These are phyloP conservation scores for Agapetus fuscipes DNA, from an alignment of 2,888 invertebrate genomes.

Conservation along the genomic window DNA sequence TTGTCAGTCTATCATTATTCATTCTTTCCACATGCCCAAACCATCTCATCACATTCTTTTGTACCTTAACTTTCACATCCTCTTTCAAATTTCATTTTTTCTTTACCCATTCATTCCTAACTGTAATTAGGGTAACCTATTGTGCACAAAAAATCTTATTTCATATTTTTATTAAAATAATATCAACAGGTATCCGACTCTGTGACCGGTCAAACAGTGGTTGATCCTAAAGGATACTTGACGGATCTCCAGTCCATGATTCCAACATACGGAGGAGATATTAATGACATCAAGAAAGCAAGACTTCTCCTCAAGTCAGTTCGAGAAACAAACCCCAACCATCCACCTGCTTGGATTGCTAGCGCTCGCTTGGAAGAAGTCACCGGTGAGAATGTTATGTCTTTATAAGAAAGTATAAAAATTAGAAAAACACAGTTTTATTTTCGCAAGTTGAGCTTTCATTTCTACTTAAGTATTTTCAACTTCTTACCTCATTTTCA, in stretches of 20 bases:
- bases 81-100: no score
- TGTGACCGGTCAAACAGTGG: constrained; percentile 97
- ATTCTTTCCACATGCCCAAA: no score
- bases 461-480: no score
- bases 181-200: constrained; percentile 92
- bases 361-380: constrained; percentile 97
- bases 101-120: no score
- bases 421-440: no score
- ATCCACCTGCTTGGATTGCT: constrained; percentile 99
- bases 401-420: no score
- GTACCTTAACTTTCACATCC: neutral
- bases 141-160: neutral
- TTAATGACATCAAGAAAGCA: constrained; percentile 97
- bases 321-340: constrained; percentile 95
- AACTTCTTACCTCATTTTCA: no score
- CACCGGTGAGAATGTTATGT: constrained; percentile 73
- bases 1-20: no score
- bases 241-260: constrained; percentile 99
- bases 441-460: no score
- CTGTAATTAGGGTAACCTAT: neutral
- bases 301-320: constrained; percentile 91
- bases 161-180: no score
- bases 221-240: constrained; percentile 99
- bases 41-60: neutral
- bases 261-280: constrained; percentile 96